phyloP scores from a whole-genome alignment of 2,797 vertebrate genomes.

The Enteromius afrohamiltoni region DNA sequence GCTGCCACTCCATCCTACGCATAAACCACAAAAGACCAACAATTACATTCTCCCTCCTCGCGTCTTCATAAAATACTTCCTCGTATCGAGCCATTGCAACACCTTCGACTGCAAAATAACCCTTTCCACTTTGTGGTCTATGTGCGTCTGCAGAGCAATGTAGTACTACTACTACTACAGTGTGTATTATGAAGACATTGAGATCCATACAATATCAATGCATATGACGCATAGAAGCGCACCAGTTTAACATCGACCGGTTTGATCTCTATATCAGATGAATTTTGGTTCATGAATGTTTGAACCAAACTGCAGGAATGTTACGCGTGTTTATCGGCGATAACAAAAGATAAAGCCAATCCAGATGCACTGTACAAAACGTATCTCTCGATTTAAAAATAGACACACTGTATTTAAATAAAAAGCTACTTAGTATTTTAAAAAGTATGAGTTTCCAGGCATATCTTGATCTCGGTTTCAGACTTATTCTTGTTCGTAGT shows the following conservation, averaged over 20 bases:
- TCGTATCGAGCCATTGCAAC: background rate
- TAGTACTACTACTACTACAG: background rate
- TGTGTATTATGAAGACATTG: background rate
- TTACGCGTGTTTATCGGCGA: background rate
- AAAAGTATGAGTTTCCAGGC: too few relatives aligned
- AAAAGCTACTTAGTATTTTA: background rate
- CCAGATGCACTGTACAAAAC: background rate
- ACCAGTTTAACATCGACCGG: too few relatives aligned
- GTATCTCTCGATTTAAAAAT: background rate
- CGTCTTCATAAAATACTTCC: background rate
- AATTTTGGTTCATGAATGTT: background rate
- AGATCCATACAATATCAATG: too few relatives aligned
- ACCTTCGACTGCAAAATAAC: background rate
- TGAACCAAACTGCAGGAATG: background rate
- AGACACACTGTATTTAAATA: background rate
- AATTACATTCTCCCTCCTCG: background rate
- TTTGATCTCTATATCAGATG: background rate
- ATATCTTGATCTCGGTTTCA: background rate
- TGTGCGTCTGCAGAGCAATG: background rate
- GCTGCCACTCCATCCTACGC: slow-evolving; percentile 93
- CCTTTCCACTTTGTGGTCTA: background rate
- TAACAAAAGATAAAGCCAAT: background rate
- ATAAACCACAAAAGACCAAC: background rate
- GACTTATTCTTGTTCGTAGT: background rate
- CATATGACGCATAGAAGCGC: background rate